Evolutionary conservation across 2,797 vertebrate genomes (phyloP), one percentile per base, ranked within the genome.

Genomic region (Alcedo quadribrachys): DNA sequence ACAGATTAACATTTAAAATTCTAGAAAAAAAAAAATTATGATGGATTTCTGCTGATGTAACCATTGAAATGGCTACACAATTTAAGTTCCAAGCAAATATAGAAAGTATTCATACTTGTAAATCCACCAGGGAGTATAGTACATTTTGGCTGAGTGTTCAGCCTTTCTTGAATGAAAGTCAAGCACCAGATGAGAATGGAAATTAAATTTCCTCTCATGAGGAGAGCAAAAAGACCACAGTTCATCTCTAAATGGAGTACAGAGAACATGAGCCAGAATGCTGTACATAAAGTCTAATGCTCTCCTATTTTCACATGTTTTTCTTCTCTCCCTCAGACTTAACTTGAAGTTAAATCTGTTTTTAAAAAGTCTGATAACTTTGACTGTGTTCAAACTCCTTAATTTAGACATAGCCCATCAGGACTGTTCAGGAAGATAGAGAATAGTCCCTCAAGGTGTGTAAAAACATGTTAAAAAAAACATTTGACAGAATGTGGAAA

Each of bases 131-230:
- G 57, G 85, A 68, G 77, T 93, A 61, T 81, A 73, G 54, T 54
- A 65, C 91, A 86, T 61, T 95, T 97, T 97, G 95, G 94, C 95
- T 94, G 92, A 79, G 53, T 63, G 32, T 62, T 88, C 80, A 65
- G 53, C 82, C 85, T 97, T 87, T 88, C 60, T 90, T 97, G 96
- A 97, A 96, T 94, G 67, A 87, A 95, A 96, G 53, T 96, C 93
- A 96, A 96, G 77, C 91, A 94, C 89, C 91, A 95, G 94, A 97
- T 95, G 93, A 97, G 89, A 91, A 94, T 94, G 95, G 92, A 97
- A 97, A 97, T 96, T 93, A 93, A 96, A 97, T 97, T 97, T 97
- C 96, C 96, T 96, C 82, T 94, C 93, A 63, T 70, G 58, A 77
- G 68, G 87, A 81, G 73, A 94, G 79, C 75, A 94, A 85, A 82